Evolutionary conservation across 2,113 vertebrate genomes (phyloP), one percentile per base, ranked within the genome.

Genomic region (Pongo abelii): DNA sequence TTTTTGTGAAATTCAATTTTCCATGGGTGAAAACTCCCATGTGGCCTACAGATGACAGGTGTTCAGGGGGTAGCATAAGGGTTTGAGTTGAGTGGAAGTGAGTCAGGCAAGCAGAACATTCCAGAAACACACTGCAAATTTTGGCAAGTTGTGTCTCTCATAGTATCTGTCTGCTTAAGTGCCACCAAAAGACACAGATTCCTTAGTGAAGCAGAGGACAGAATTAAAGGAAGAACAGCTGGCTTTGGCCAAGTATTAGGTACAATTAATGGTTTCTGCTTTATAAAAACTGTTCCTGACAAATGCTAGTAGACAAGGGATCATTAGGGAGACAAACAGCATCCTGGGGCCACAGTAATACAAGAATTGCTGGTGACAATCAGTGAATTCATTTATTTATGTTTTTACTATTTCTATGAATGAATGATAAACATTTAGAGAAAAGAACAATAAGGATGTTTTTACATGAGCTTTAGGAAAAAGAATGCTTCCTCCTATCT

Each of bases 1-100:
- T 85, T 50, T 52, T 17, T 18, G 6, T 46, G 57, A 80, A 89
- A 80, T 84, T 93, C 69, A 81, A 70, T 25, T 81, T 91, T 43
- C 35, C 10, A 7, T 40, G n/a, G 3, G 1, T 46, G 3, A 74
- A 57, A 35, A 1, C 6, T 43, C 55, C 91, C 27, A 3, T 18
- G 70, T 74, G 5, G 6, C 43, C 13, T 78, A 38, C 8, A 13
- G 0, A 70, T 10, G 0, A 52, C 32, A 79, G 5, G n/a, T 64
- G 25, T 70, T 57, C 20, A 25, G 4, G 16, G 17, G 4, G 4
- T 35, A 78, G 22, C 77, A 12, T 13, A 84, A 30, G 10, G 17
- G 4, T 79, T 30, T 40, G 7, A 48, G 20, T 4, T 84, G 11
- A 11, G 8, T 1, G 25, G 0, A 48, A 2, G 8, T 55, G 3